Conservation (phyloP, 2,113 vertebrate species). For the Oreocharis arfaki region DNA sequence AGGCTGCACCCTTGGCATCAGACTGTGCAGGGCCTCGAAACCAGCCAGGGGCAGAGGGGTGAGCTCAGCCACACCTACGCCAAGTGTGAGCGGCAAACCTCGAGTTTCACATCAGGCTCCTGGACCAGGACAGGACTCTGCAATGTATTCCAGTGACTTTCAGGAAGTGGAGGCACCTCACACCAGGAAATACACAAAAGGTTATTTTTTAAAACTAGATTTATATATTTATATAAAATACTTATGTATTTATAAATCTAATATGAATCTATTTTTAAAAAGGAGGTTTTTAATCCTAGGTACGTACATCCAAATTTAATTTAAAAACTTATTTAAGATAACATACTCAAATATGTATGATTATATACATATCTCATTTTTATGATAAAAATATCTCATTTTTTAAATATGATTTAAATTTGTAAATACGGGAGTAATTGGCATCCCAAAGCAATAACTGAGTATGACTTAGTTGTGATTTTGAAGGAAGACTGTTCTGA, state of each 20-base stretch:
- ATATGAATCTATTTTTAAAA: not conserved
- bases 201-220: not conserved
- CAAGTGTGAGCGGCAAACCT: not conserved
- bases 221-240: not conserved
- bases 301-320: not conserved
- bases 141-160: not conserved
- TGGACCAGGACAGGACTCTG: not conserved
- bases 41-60: accelerated
- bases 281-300: not conserved
- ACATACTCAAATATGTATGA: not conserved
- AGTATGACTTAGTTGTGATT: not conserved
- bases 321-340: not conserved
- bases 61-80: accelerated
- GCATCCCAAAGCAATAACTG: not conserved
- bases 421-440: not conserved
- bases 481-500: not conserved
- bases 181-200: not conserved
- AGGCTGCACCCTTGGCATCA: not conserved
- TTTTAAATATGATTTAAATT: not conserved
- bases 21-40: not conserved
- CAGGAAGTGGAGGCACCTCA: not conserved
- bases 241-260: not conserved
- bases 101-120: not conserved
- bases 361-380: not conserved
- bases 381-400: not conserved